phyloP scores from a whole-genome alignment of 2,797 vertebrate species.

The Siniperca obscura region DNA sequence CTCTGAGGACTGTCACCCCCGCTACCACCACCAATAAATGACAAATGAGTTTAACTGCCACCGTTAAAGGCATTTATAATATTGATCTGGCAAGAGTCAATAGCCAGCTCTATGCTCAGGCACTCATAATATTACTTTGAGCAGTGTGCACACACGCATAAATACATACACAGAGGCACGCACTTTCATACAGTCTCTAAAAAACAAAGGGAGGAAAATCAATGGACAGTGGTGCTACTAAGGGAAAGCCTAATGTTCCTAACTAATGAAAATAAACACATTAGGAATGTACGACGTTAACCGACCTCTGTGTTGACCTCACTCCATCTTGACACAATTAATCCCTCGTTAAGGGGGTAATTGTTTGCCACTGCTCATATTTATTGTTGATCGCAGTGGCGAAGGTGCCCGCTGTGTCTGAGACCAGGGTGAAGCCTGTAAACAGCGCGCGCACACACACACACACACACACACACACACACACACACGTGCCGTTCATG shows the following conservation, averaged over 20 bases:
- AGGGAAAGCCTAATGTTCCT: constrained; percentile 91
- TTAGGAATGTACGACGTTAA: constrained; percentile 82
- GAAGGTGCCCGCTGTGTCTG: constrained; percentile 79
- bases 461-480: neutral
- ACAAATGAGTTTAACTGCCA: constrained; percentile 90
- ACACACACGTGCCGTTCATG: neutral
- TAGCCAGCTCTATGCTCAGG: constrained; percentile 89
- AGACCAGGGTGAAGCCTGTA: constrained; percentile 53
- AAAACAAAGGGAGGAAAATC: constrained; percentile 81
- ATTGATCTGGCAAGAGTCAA: constrained; percentile 91
- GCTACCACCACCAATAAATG: constrained; percentile 85
- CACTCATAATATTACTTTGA: constrained; percentile 94
- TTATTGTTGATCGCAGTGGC: constrained; percentile 82
- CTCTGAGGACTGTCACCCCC: constrained; percentile 73
- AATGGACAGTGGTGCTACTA: constrained; percentile 88
- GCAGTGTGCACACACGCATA: constrained; percentile 74
- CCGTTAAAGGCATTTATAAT: constrained; percentile 88
- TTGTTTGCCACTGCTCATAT: constrained; percentile 85
- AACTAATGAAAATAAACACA: constrained; percentile 92
- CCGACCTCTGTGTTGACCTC: constrained; percentile 79
- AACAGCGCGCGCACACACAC: constrained; percentile 19
- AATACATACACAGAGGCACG: constrained; percentile 57
- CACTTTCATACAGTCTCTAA: constrained; percentile 14
- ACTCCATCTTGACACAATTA: constrained; percentile 88
- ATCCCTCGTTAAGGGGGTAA: constrained; percentile 87